Evolutionary conservation across 2,888 invertebrate genomes (phyloP), one percentile per base, ranked within the genome.

Genomic region (Orchesella flavescens): DNA sequence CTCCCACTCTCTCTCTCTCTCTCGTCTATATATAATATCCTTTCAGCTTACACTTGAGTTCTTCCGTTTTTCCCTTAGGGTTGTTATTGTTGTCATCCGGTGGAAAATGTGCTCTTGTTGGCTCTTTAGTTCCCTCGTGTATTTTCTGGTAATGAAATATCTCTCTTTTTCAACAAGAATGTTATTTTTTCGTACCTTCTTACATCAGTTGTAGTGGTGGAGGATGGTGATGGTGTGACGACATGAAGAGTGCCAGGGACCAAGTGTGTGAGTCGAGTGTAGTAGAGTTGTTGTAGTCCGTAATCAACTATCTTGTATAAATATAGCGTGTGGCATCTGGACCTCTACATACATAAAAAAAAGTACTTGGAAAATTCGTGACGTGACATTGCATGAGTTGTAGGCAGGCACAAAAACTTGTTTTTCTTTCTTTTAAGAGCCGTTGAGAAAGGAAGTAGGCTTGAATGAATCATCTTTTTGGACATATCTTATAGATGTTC

Each of bases 71-170:
- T 72, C 72, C 79, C 71, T 24, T 7, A 65, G 79, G 72, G 43
- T 69, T 79, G 65, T 72, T 79, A 72, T 79, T 79, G 72, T 79
- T 72, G 79, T 79, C 65, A 78, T 78, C 57, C 72, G 72, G 79
- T 79, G 55, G 57, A 79, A 79, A 72, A 72, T 72, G 65, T 34
- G 63, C 17, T 66, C 23, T 34, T 63, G 59, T 49, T 61, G 49
- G 69, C 65, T 59, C 21, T 55, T 59, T 44, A 44, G 65, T 55
- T 71, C 72, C 57, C 53, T 49, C 5, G 69, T 19, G 65, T 49
- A 55, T 79, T 72, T 53, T 59, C 17, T 55, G 19, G 23, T 69
- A 78, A 79, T 79, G 79, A 79, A 79, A 72, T 79, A 44, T 72
- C 57, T 24, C 55, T 71, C 23, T 66, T 66, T 44, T 43, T 13